Evolutionary conservation across 2,113 vertebrate species (phyloP).

Genomic region (Gallinago media): DNA sequence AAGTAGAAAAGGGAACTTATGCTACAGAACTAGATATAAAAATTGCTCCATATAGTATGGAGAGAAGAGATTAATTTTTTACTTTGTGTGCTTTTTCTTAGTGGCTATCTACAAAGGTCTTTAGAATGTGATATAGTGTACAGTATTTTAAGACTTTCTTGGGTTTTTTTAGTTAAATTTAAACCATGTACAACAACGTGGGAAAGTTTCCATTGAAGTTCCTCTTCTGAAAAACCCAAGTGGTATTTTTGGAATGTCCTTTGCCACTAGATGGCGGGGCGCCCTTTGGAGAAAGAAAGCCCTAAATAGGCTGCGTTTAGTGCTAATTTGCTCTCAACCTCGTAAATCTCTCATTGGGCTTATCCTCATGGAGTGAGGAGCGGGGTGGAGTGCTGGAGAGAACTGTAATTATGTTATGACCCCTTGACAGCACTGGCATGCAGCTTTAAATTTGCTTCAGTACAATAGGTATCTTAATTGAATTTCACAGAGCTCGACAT

Average conservation of each 20-base stretch:
- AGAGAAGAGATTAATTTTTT: neutral
- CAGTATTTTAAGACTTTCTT: neutral
- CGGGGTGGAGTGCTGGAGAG: neutral
- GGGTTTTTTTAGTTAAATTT: neutral
- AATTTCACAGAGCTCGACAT: neutral
- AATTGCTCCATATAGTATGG: neutral
- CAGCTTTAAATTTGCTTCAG: neutral
- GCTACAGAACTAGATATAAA: neutral
- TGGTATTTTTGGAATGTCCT: neutral
- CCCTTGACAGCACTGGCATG: neutral
- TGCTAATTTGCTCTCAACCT: neutral
- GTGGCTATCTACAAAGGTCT: neutral
- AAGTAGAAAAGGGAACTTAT: neutral
- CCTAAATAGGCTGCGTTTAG: neutral
- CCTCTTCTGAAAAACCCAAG: neutral
- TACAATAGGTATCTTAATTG: neutral
- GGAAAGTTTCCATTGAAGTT: neutral
- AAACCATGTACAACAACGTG: accelerated
- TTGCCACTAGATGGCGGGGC: slow-evolving; percentile 76
- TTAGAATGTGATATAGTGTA: neutral
- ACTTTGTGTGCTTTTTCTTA: neutral
- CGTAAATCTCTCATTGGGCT: neutral
- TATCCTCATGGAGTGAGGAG: neutral
- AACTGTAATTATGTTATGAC: neutral
- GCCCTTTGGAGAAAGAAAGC: neutral